Conservation (phyloP, 2,888 invertebrate species). For the Aproaerema taeniolella region DNA sequence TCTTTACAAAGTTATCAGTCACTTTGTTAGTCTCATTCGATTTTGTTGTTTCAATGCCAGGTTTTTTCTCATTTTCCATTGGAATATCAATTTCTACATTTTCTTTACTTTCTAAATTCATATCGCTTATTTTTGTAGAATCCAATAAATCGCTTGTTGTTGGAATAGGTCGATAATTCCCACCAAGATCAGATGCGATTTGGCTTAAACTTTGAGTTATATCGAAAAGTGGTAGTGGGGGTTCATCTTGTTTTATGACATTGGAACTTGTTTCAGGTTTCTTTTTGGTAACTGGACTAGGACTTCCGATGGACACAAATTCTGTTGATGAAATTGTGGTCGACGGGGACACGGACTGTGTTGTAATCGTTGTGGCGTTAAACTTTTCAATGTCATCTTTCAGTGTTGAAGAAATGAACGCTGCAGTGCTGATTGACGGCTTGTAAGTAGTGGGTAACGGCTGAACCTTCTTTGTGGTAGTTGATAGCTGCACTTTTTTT, state of each 20-base stretch:
- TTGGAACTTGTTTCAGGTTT: constrained; percentile 17
- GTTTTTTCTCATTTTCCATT: constrained; percentile 20
- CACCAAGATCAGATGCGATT: constrained; percentile 67
- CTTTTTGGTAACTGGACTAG: constrained; percentile 18
- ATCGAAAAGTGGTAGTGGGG: constrained; percentile 52
- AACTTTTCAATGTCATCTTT: constrained; percentile 39
- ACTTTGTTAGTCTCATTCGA: constrained; percentile 24
- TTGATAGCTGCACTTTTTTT: constrained; percentile 8
- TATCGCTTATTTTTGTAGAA: constrained; percentile 36
- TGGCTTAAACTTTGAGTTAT: constrained; percentile 70
- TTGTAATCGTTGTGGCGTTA: constrained; percentile 59
- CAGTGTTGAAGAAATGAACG: constrained; percentile 24
- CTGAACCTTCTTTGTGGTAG: constrained; percentile 8
- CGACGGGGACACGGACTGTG: constrained; percentile 64
- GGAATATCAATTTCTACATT: constrained; percentile 59
- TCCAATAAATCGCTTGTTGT: constrained; percentile 52
- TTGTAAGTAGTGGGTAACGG: constrained; percentile 15
- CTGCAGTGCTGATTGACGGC: constrained; percentile 20
- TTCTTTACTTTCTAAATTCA: constrained; percentile 63
- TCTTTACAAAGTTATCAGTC: constrained; percentile 52
- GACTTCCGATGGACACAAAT: constrained; percentile 32
- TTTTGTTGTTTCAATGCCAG: constrained; percentile 4
- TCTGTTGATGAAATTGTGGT: constrained; percentile 54
- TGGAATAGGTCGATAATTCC: constrained; percentile 50
- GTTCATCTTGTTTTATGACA: constrained; percentile 31